phyloP scores from a whole-genome alignment of 2,797 vertebrate genomes.

The Bradypus variegatus region DNA sequence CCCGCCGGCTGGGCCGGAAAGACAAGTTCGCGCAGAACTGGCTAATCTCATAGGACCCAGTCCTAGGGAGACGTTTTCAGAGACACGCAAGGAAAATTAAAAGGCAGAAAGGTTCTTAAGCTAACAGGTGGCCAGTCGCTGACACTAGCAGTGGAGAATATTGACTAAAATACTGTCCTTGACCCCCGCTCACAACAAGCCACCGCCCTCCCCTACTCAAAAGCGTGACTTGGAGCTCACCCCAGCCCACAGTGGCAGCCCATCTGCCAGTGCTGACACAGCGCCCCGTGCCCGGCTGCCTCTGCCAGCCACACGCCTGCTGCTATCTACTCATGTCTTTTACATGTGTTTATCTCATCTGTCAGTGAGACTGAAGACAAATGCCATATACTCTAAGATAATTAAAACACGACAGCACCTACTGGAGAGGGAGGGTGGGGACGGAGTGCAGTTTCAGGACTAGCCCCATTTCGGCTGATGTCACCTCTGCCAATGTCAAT shows the following conservation, averaged over 20 bases:
- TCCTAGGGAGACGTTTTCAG: background rate
- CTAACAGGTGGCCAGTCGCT: background rate
- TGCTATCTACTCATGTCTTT: background rate
- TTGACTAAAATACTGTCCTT: too few relatives aligned
- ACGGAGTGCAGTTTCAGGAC: background rate
- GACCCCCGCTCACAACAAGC: background rate
- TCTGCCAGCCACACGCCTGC: background rate
- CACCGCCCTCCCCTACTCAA: background rate
- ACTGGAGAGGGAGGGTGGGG: background rate
- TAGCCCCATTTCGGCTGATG: too few relatives aligned
- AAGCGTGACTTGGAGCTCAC: background rate
- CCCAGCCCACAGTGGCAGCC: background rate
- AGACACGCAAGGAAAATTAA: background rate
- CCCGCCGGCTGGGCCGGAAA: background rate
- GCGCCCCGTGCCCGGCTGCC: background rate
- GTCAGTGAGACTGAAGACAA: background rate
- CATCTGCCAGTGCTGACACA: rapidly evolving
- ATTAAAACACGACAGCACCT: background rate
- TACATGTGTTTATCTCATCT: background rate
- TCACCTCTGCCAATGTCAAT: background rate
- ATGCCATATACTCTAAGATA: background rate
- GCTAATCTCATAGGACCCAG: background rate
- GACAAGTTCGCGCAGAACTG: background rate
- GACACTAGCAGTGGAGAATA: background rate
- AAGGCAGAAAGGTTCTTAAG: background rate